Evolutionary conservation across 2,888 invertebrate species (phyloP).

Genomic region (Troilus luridus): DNA sequence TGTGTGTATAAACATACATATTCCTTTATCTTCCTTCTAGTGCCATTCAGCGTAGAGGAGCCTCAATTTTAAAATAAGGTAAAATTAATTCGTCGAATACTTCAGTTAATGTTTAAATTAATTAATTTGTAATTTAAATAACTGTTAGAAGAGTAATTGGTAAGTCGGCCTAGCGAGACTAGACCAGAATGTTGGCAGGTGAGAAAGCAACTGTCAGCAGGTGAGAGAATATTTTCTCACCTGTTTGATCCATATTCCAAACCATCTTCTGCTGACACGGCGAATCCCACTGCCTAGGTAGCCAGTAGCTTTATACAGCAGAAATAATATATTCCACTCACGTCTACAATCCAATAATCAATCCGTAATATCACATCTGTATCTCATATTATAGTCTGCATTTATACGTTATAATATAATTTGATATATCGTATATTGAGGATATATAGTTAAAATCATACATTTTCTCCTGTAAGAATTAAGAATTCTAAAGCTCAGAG

Average conservation of each 20-base stretch:
- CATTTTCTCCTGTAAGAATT: too few relatives aligned
- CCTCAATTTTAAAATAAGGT: too few relatives aligned
- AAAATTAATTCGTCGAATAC: too few relatives aligned
- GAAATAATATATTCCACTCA: neutral
- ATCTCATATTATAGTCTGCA: too few relatives aligned
- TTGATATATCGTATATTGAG: too few relatives aligned
- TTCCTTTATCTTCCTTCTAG: too few relatives aligned
- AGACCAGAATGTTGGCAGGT: neutral
- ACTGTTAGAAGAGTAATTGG: neutral
- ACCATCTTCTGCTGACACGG: neutral
- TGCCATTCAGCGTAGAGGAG: too few relatives aligned
- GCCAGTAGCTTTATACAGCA: neutral
- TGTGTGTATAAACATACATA: too few relatives aligned
- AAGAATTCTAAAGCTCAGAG: too few relatives aligned
- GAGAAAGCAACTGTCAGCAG: constrained; percentile 50
- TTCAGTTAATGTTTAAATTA: too few relatives aligned
- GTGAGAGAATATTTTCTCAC: constrained; percentile 52
- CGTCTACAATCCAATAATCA: neutral
- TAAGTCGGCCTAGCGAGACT: neutral
- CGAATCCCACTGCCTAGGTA: neutral
- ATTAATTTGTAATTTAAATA: neutral
- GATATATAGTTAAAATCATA: too few relatives aligned
- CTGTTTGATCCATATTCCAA: constrained; percentile 54
- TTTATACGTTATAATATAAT: too few relatives aligned
- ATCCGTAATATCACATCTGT: neutral